Percentiles rank a stretch among this genome's conserved stretches.
Evolutionary conservation across 2,113 vertebrate species (phyloP).

Genomic region (Heloderma charlesbogerti): DNA sequence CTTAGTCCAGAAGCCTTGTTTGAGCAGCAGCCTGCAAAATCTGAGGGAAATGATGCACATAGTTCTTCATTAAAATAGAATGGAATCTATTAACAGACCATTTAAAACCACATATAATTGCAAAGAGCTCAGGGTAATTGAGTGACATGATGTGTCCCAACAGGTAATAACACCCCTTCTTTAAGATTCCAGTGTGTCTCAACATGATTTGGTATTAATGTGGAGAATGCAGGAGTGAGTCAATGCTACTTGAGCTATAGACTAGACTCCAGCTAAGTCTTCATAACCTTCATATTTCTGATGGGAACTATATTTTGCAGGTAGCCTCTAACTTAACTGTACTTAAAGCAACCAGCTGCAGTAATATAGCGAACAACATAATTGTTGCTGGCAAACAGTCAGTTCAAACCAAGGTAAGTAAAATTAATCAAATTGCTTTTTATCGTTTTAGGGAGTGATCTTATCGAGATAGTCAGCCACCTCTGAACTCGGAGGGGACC

Average conservation of each 20-base stretch:
- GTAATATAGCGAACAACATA: background rate
- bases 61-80: background rate
- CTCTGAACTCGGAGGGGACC: too few species aligned
- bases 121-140: background rate
- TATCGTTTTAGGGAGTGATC: too few species aligned
- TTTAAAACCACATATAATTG: background rate
- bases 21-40: background rate
- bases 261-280: background rate
- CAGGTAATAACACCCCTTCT: background rate
- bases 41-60: background rate
- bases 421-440: background rate
- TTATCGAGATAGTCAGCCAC: too few species aligned
- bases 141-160: background rate
- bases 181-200: background rate
- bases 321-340: background rate
- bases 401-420: conserved; percentile 7
- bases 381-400: background rate
- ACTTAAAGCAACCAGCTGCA: conserved; percentile 13
- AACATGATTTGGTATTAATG: background rate
- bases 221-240: background rate
- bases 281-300: background rate
- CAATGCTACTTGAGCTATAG: background rate
- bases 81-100: background rate
- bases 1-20: background rate
- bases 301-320: conserved; percentile 1